Evolutionary conservation across 2,113 vertebrate genomes (phyloP).

Genomic region (Oncorhynchus kisutch): DNA sequence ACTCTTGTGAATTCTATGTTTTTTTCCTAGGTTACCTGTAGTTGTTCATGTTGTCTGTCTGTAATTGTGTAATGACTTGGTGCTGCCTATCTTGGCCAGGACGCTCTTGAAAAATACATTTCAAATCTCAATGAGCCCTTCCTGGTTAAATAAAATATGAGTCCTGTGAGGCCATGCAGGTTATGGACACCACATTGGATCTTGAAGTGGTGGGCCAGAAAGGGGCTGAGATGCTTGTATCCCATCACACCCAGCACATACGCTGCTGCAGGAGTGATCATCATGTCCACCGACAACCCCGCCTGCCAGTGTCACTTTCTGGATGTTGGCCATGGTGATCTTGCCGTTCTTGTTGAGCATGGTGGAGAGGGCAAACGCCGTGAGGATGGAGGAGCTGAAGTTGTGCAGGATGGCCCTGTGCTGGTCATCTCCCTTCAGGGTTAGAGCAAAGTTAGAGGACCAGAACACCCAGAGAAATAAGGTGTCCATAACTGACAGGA

Average conservation of each 20-base stretch:
- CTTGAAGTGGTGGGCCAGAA: constrained; percentile 59
- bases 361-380: constrained; percentile 75
- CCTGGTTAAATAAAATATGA: constrained; percentile 61
- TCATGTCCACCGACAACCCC: constrained; percentile 77
- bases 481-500: constrained; percentile 75
- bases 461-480: constrained; percentile 88
- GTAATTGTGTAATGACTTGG: too few relatives aligned
- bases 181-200: constrained; percentile 85
- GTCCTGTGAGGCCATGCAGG: constrained; percentile 79
- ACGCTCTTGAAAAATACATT: too few relatives aligned
- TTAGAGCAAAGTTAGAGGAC: constrained; percentile 79
- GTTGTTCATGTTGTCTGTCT: too few relatives aligned
- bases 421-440: constrained; percentile 74
- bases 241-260: constrained; percentile 78
- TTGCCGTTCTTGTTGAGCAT: constrained; percentile 75
- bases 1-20: too few relatives aligned
- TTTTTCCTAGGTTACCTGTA: too few relatives aligned
- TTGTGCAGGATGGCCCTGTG: constrained; percentile 82
- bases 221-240: constrained; percentile 77
- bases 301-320: constrained; percentile 82
- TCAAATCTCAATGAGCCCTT: too few relatives aligned
- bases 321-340: constrained; percentile 76
- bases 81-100: too few relatives aligned
- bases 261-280: constrained; percentile 70
- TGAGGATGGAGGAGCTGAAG: constrained; percentile 74